Evolutionary conservation across 92 coral and sea anemone genomes (phyloP).

Genomic region (Epizoanthus stellaris): DNA sequence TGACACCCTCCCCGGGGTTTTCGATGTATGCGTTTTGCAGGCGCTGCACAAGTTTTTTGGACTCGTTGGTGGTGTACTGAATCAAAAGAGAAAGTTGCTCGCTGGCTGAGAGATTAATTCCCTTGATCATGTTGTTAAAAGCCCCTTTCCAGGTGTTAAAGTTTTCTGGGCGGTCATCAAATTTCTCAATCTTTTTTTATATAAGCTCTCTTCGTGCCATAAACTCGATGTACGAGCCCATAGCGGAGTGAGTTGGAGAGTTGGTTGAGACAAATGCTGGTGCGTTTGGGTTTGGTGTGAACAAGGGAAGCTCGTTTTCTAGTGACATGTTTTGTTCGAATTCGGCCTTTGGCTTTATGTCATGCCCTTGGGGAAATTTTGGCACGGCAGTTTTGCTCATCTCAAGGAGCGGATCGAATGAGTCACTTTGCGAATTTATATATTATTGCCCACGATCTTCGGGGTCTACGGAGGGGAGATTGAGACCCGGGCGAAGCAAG

Average conservation of each 20-base stretch:
- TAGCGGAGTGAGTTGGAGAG: slow-evolving; percentile 1
- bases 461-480: not conserved
- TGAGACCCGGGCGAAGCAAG: not conserved
- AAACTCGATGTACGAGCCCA: slow-evolving; percentile 44
- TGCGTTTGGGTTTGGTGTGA: not conserved
- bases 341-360: not conserved
- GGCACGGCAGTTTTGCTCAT: not conserved
- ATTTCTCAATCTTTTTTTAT: slow-evolving; percentile 66
- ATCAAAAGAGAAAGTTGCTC: slow-evolving; percentile 62
- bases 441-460: slow-evolving; percentile 9
- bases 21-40: slow-evolving; percentile 57
- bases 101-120: slow-evolving; percentile 55
- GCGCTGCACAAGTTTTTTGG: slow-evolving; percentile 58
- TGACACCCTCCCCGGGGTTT: slow-evolving; percentile 60
- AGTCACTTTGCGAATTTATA: not conserved
- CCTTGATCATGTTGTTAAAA: slow-evolving; percentile 58
- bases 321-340: not conserved
- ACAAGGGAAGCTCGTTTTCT: not conserved
- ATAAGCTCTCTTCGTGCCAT: slow-evolving; percentile 60
- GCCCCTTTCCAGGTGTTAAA: slow-evolving; percentile 66
- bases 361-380: not conserved
- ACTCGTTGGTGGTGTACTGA: slow-evolving; percentile 50
- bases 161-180: slow-evolving; percentile 70
- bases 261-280: not conserved
- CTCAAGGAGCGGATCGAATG: not conserved